A percentile compares a stretch with the other conserved stretches of the same genome.
These are phyloP conservation scores for Callipepla squamata DNA, from an alignment of 2,113 vertebrate species.

Conservation along the genomic window DNA sequence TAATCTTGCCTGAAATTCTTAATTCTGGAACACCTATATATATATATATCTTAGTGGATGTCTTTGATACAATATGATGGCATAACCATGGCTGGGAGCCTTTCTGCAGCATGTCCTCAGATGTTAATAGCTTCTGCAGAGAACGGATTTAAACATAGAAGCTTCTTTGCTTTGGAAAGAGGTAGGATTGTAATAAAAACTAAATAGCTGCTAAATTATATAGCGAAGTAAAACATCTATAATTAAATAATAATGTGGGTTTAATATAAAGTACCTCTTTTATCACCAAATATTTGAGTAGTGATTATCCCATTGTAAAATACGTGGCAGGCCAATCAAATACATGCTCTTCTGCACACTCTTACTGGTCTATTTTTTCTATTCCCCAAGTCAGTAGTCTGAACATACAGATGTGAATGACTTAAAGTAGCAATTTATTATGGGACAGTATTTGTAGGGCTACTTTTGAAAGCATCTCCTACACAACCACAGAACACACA, in stretches of 20 bases:
- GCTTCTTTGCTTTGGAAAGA: background rate
- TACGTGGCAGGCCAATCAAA: no score
- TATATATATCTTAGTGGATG: background rate
- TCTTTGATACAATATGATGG: background rate
- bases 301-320: background rate
- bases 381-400: background rate
- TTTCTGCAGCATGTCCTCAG: background rate
- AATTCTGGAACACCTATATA: background rate
- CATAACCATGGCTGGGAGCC: background rate
- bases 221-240: background rate
- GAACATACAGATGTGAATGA: accelerated
- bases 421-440: background rate
- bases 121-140: background rate
- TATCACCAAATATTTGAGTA: background rate
- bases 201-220: background rate
- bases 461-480: background rate
- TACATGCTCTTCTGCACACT: background rate
- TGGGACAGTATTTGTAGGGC: background rate
- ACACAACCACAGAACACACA: no score
- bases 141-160: background rate
- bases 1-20: background rate
- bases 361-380: background rate
- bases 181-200: background rate
- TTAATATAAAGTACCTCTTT: background rate
- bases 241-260: background rate